A percentile compares a stretch with the other conserved stretches of the same genome.
phyloP scores from a whole-genome alignment of 1,140 invertebrate species.

The Neodiprion lecontei region DNA sequence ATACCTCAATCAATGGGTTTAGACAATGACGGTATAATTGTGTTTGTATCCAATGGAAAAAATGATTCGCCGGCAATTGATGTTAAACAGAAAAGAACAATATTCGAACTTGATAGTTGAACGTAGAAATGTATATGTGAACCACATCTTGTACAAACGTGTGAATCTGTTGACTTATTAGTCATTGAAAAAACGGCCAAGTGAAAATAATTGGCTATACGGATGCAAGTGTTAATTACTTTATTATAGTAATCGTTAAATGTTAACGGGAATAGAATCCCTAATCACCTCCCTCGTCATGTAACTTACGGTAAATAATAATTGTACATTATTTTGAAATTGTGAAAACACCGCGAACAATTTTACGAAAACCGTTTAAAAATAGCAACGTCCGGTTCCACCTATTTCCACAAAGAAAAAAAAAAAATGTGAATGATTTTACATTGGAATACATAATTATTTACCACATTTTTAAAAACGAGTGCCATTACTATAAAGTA shows the following conservation, averaged over 20 bases:
- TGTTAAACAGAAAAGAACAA: not conserved
- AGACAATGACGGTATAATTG: not conserved
- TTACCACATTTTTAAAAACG: not conserved
- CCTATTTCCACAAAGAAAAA: not conserved
- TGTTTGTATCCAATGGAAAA: too few relatives aligned
- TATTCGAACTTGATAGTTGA: not conserved
- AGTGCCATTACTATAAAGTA: not conserved
- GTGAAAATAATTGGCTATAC: too few relatives aligned
- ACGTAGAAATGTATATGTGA: too few relatives aligned
- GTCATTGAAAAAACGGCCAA: too few relatives aligned
- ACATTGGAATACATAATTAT: not conserved
- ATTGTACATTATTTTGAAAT: not conserved
- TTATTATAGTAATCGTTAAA: not conserved
- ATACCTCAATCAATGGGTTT: not conserved
- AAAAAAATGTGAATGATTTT: not conserved
- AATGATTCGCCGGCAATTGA: not conserved
- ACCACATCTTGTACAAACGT: too few relatives aligned
- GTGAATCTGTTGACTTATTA: not conserved
- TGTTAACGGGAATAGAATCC: too few relatives aligned
- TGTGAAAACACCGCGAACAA: not conserved
- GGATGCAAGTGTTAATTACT: not conserved
- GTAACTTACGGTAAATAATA: not conserved
- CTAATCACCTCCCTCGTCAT: not conserved
- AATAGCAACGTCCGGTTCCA: not conserved
- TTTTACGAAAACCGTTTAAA: not conserved